A percentile compares a stretch with the other conserved stretches of the same genome.
These are phyloP conservation scores for Diarsia mendica DNA, from an alignment of 2,888 invertebrate species.

Conservation along the genomic window DNA sequence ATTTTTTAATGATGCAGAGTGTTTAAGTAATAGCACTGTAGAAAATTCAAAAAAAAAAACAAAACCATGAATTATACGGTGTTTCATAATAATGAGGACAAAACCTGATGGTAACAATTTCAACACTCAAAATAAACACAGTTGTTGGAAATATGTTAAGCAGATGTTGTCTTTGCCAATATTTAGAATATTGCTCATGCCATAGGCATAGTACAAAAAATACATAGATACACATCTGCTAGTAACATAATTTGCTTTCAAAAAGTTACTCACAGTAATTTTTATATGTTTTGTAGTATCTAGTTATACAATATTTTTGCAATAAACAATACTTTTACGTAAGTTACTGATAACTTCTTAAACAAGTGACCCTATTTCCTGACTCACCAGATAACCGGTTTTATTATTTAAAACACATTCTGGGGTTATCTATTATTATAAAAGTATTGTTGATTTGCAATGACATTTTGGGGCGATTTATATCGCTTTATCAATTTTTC, in stretches of 20 bases:
- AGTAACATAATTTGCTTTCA: not conserved
- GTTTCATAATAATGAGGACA: conserved; percentile 22
- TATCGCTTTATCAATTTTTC: not conserved
- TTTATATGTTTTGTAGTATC: not conserved
- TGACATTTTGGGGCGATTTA: not conserved
- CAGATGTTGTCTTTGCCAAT: conserved; percentile 58
- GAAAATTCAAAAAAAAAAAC: not conserved
- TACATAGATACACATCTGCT: conserved; percentile 29
- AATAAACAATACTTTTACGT: not conserved
- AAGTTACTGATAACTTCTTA: conserved; percentile 28
- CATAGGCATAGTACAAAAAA: not conserved
- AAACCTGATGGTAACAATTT: conserved; percentile 22
- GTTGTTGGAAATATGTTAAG: conserved; percentile 56
- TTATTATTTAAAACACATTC: not conserved
- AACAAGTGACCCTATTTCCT: conserved; percentile 18
- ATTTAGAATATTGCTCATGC: conserved; percentile 49
- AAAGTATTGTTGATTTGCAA: not conserved
- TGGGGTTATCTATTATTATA: conserved; percentile 8
- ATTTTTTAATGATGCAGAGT: not conserved
- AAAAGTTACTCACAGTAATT: not conserved
- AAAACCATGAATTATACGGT: not conserved
- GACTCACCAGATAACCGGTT: not conserved
- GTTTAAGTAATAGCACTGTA: not conserved
- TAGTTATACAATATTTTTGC: not conserved
- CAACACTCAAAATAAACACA: conserved; percentile 47